Evolutionary conservation across 2,113 vertebrate genomes (phyloP).

Genomic region (Struthidea cinerea): DNA sequence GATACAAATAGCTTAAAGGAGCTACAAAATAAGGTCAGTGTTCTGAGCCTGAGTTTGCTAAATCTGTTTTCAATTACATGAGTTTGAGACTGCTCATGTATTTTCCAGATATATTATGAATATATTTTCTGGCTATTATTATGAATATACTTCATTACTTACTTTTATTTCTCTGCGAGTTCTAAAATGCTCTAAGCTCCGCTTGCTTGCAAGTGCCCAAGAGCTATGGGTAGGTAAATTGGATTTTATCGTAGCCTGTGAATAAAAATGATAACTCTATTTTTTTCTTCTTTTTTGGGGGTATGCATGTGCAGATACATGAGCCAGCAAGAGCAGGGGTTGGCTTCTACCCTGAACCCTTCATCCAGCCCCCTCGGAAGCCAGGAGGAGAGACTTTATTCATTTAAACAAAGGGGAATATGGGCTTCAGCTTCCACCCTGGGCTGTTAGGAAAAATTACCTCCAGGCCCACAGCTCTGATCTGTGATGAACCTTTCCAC

Average conservation of each 20-base stretch:
- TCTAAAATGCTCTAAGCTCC: not conserved
- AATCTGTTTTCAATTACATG: not conserved
- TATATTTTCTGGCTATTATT: constrained; percentile 11
- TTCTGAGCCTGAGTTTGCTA: not conserved
- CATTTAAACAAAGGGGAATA: not conserved
- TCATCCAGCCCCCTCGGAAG: accelerated
- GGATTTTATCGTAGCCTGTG: not conserved
- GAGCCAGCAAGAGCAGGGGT: not conserved
- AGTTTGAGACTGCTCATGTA: not conserved
- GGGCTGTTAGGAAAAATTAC: not conserved
- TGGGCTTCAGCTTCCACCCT: not conserved
- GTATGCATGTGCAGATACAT: not conserved
- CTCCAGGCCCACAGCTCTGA: not conserved
- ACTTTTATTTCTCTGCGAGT: not conserved
- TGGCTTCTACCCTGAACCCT: not conserved
- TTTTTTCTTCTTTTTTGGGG: not conserved
- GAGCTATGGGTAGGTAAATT: not conserved
- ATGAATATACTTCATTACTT: not conserved
- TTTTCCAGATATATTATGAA: constrained; percentile 5
- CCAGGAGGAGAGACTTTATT: not conserved
- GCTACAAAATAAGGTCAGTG: not conserved
- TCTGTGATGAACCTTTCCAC: not conserved
- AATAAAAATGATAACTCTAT: not conserved
- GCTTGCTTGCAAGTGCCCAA: not conserved
- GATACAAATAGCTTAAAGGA: not conserved